Percentiles rank a stretch among this genome's conserved stretches.
Conservation (phyloP, 2,113 vertebrate species). For the Oceanites oceanicus region DNA sequence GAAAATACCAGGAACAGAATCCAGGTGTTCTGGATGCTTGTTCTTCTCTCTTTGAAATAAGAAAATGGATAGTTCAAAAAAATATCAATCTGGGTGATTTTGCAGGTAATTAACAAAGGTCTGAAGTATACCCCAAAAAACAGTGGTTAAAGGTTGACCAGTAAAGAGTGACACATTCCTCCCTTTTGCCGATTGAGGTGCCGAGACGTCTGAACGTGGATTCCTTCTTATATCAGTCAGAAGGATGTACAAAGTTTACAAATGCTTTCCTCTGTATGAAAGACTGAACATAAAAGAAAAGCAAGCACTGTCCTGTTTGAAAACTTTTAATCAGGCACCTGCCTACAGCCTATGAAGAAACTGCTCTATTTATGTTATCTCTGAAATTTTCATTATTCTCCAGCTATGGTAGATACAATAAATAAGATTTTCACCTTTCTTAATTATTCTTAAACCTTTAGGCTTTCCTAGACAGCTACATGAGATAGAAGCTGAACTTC, state of each 20-base stretch:
- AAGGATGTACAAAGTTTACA: neutral
- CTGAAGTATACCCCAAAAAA: neutral
- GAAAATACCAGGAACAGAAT: neutral
- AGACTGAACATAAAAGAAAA: neutral
- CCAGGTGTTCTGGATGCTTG: neutral
- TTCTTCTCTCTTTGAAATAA: neutral
- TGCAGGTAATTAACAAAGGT: neutral
- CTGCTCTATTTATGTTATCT: neutral
- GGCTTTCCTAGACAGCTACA: neutral
- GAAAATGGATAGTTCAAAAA: neutral
- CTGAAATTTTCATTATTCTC: neutral
- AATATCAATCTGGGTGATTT: neutral
- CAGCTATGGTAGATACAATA: neutral
- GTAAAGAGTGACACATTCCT: neutral
- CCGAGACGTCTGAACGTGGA: accelerated
- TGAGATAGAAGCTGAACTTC: neutral
- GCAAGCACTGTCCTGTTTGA: neutral
- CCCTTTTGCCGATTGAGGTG: neutral
- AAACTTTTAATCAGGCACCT: neutral
- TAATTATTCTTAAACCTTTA: neutral
- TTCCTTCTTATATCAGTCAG: neutral
- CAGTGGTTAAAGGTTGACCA: neutral
- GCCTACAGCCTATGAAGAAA: neutral
- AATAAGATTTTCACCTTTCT: neutral
- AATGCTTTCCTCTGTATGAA: neutral